phyloP scores from a whole-genome alignment of 2,888 invertebrate genomes.

The Andrena fulva region DNA sequence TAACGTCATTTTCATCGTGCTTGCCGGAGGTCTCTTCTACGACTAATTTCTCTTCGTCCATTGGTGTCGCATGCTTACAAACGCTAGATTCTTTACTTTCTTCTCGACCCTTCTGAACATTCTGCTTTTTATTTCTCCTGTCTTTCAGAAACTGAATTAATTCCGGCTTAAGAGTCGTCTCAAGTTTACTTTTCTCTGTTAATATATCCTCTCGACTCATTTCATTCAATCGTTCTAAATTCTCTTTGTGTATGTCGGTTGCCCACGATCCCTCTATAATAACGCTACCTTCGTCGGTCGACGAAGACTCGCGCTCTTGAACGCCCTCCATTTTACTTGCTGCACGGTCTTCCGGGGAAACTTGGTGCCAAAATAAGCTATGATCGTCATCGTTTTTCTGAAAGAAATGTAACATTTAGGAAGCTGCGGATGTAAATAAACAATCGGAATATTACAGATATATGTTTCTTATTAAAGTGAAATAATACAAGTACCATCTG shows the following conservation, averaged over 20 bases:
- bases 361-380: slow-evolving; percentile 77
- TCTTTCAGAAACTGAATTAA: slow-evolving; percentile 88
- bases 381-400: slow-evolving; percentile 59
- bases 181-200: slow-evolving; percentile 89
- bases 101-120: slow-evolving; percentile 66
- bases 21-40: not conserved
- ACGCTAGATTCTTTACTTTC: slow-evolving; percentile 7
- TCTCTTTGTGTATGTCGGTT: slow-evolving; percentile 90
- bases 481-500: slow-evolving; percentile 47
- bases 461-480: not conserved
- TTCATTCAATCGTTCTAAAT: slow-evolving; percentile 88
- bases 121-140: slow-evolving; percentile 79
- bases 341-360: slow-evolving; percentile 33
- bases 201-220: slow-evolving; percentile 92
- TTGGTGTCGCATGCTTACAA: not conserved
- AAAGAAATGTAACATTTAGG: slow-evolving; percentile 17
- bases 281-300: slow-evolving; percentile 41
- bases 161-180: slow-evolving; percentile 88
- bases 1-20: slow-evolving; percentile 1
- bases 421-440: not conserved
- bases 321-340: not conserved
- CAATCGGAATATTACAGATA: too few relatives aligned
- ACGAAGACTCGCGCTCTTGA: not conserved
- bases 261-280: slow-evolving; percentile 81
- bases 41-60: not conserved